A percentile compares a stretch with the other conserved stretches of the same genome.
Conservation (phyloP, 2,797 vertebrate species). For the Cuniculus paca region DNA sequence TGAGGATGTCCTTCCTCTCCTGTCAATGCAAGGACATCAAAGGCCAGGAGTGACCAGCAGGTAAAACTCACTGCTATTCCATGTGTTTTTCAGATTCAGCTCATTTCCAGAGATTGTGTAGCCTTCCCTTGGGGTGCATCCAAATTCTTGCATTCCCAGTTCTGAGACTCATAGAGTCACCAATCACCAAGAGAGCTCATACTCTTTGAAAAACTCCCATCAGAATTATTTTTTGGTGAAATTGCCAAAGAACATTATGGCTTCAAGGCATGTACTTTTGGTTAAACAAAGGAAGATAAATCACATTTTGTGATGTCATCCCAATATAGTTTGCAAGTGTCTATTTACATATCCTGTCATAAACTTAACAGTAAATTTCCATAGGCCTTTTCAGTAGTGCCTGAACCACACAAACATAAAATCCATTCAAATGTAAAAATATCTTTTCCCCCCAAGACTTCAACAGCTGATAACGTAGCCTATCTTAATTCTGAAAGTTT, state of each 20-base stretch:
- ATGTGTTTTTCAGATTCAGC: neutral
- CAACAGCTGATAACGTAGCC: neutral
- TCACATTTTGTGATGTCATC: neutral
- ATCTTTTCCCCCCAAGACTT: neutral
- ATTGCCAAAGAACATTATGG: conserved; percentile 22
- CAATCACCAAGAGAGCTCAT: neutral
- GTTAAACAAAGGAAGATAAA: conserved; percentile 65
- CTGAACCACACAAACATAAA: conserved; percentile 53
- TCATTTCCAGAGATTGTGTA: neutral
- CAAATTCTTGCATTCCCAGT: neutral
- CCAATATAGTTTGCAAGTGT: conserved; percentile 40
- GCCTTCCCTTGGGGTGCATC: neutral
- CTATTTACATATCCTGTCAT: conserved; percentile 24
- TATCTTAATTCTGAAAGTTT: neutral
- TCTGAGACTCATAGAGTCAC: neutral
- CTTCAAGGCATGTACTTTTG: conserved; percentile 34
- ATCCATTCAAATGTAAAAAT: conserved; percentile 38
- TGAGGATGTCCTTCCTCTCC: neutral
- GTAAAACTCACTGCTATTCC: neutral
- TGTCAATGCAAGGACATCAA: neutral
- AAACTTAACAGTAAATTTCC: neutral
- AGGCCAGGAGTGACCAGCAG: neutral
- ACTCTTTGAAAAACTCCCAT: neutral
- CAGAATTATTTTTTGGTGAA: conserved; percentile 50
- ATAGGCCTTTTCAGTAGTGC: conserved; percentile 38